Evolutionary conservation across 2,888 invertebrate genomes (phyloP).

Genomic region (Acanthosoma haemorrhoidale): DNA sequence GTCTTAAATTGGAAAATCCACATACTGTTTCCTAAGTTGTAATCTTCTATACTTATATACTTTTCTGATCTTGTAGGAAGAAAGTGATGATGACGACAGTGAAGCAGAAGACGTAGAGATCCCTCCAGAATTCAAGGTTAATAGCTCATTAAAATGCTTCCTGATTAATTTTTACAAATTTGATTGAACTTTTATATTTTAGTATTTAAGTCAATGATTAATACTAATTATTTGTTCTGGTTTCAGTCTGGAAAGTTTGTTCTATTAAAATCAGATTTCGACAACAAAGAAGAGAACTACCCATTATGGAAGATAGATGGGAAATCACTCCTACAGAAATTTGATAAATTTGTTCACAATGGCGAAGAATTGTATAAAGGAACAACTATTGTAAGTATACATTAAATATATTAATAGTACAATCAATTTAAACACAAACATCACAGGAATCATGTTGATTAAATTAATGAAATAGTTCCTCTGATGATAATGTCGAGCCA

Average conservation of each 20-base stretch:
- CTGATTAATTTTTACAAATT: too few relatives aligned
- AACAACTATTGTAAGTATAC: constrained; percentile 38
- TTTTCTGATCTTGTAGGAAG: constrained; percentile 1
- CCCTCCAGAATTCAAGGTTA: constrained; percentile 34
- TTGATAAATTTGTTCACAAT: constrained; percentile 32
- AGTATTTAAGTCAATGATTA: too few relatives aligned
- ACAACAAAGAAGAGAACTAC: constrained; percentile 33
- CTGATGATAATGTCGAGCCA: too few relatives aligned
- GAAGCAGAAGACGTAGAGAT: constrained; percentile 35
- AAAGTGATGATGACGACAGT: constrained; percentile 25
- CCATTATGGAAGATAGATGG: constrained; percentile 39
- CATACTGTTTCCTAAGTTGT: too few relatives aligned
- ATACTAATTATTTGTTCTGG: too few relatives aligned
- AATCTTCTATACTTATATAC: too few relatives aligned
- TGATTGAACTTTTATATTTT: too few relatives aligned
- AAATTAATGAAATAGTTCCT: too few relatives aligned
- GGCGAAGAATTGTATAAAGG: constrained; percentile 36
- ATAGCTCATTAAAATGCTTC: neutral
- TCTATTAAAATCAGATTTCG: constrained; percentile 35
- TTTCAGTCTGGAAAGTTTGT: constrained; percentile 38
- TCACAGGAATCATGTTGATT: too few relatives aligned
- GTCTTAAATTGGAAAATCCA: too few relatives aligned
- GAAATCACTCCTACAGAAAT: constrained; percentile 37
- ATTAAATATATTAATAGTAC: too few relatives aligned
- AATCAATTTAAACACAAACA: too few relatives aligned